These are phyloP conservation scores for Polietes domitor DNA, from an alignment of 2,888 invertebrate genomes.

Conservation along the genomic window DNA sequence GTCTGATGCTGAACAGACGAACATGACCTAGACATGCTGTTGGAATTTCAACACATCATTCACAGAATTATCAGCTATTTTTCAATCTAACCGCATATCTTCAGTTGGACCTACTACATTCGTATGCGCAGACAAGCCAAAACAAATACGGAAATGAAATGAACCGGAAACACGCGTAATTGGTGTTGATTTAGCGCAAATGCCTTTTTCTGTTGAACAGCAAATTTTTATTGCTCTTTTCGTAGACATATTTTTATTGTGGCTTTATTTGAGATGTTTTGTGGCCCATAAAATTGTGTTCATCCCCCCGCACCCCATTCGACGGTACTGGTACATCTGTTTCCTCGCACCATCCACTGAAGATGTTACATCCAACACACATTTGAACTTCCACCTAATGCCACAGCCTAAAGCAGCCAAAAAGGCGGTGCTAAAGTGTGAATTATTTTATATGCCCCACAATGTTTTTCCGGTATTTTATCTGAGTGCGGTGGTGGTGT, in stretches of 20 bases:
- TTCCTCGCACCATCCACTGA: not conserved
- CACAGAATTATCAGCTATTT: too few species aligned
- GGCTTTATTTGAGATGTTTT: not conserved
- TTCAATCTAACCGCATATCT: too few species aligned
- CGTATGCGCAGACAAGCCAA: too few species aligned
- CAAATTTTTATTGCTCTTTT: constrained; percentile 51
- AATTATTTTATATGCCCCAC: constrained; percentile 74
- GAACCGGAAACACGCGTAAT: constrained; percentile 68
- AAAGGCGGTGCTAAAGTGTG: constrained; percentile 52
- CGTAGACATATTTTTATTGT: constrained; percentile 59
- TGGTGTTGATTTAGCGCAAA: constrained; percentile 68
- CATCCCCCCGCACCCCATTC: too few species aligned
- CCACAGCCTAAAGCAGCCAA: not conserved
- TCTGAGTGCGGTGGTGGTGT: too few species aligned
- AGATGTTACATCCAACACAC: not conserved
- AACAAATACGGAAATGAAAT: constrained; percentile 59
- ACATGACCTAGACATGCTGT: too few species aligned
- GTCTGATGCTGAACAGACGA: too few species aligned
- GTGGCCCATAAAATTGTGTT: not conserved
- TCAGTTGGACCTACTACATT: too few species aligned
- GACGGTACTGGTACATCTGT: not conserved
- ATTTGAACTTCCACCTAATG: not conserved
- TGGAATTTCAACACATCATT: too few species aligned
- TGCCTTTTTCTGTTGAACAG: constrained; percentile 12
- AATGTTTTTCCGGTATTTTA: constrained; percentile 48